Percentiles rank a stretch among this genome's conserved stretches.
Evolutionary conservation across 2,888 invertebrate species (phyloP).

Genomic region (Scaptomyza caliginosa): DNA sequence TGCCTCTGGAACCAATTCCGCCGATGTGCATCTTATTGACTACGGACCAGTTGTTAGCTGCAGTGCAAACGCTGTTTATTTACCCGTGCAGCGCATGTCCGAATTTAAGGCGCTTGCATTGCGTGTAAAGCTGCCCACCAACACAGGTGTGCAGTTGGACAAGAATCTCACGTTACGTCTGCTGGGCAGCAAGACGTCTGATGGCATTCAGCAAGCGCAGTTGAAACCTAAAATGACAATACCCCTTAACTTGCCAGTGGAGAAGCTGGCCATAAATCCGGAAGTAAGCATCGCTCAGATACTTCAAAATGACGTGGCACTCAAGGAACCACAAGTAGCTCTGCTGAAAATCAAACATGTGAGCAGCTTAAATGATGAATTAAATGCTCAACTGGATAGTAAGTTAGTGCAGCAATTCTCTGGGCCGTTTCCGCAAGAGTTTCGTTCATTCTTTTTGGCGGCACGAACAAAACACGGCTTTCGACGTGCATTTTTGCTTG

Average conservation of each 20-base stretch:
- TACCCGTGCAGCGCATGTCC: constrained; percentile 23
- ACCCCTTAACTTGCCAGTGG: constrained; percentile 42
- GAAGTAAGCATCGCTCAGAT: constrained; percentile 27
- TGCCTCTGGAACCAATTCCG: neutral
- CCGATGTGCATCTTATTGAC: constrained; percentile 47
- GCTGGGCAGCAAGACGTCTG: constrained; percentile 23
- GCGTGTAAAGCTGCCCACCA: constrained; percentile 19
- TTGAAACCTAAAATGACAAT: constrained; percentile 31
- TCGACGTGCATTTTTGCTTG: constrained; percentile 55
- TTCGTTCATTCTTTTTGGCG: constrained; percentile 34
- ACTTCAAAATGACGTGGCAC: constrained; percentile 4
- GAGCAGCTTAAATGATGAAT: constrained; percentile 31
- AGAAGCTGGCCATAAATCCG: constrained; percentile 27
- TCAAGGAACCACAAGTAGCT: constrained; percentile 25
- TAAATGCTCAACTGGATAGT: constrained; percentile 11
- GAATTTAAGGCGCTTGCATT: constrained; percentile 39
- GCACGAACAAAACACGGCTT: constrained; percentile 39
- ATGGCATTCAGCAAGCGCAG: constrained; percentile 46
- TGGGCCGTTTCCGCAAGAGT: constrained; percentile 8
- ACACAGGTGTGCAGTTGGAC: constrained; percentile 19
- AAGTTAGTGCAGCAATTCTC: neutral
- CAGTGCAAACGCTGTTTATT: constrained; percentile 21
- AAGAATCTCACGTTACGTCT: constrained; percentile 35
- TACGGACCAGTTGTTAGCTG: constrained; percentile 13
- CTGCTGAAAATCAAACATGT: constrained; percentile 40